Evolutionary conservation across 2,113 vertebrate species (phyloP).

Genomic region (Chloebia gouldiae): DNA sequence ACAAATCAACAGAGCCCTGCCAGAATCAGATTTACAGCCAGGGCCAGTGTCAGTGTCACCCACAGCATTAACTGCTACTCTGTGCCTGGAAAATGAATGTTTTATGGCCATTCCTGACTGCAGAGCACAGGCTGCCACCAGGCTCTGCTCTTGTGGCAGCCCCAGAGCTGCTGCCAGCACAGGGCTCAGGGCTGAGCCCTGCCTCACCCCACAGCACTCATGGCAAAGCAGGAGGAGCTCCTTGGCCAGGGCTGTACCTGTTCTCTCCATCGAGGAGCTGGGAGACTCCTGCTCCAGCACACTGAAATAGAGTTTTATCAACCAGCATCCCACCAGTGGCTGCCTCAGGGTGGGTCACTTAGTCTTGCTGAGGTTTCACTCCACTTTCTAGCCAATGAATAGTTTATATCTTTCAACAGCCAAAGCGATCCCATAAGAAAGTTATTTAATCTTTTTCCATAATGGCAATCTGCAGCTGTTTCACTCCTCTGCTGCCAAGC

Average conservation of each 20-base stretch:
- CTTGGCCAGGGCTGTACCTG: background rate
- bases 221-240: background rate
- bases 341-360: background rate
- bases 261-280: background rate
- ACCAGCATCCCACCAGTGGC: background rate
- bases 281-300: background rate
- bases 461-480: background rate
- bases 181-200: background rate
- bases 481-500: background rate
- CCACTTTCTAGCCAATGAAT: background rate
- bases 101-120: background rate
- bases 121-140: background rate
- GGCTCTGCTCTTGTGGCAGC: background rate
- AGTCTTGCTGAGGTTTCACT: background rate
- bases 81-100: background rate
- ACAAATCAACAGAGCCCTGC: background rate
- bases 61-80: background rate
- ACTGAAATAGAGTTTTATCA: background rate
- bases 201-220: background rate
- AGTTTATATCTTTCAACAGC: background rate
- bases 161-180: background rate
- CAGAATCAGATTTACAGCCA: background rate
- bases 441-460: background rate
- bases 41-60: background rate
- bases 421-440: background rate